Evolutionary conservation across 2,113 vertebrate genomes (phyloP).

Genomic region (Bos taurus): ARS-UCD2.0 NC_037339.1:82821001-82821500

Average conservation of each 20-base stretch:
- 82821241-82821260: accelerated
- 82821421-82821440: too few relatives aligned
- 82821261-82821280: too few relatives aligned
- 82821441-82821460: too few relatives aligned
- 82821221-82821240: not conserved
- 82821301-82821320: too few relatives aligned
- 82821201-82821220: not conserved
- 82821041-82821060: not conserved
- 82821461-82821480: too few relatives aligned
- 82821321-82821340: too few relatives aligned
- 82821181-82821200: not conserved
- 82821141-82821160: not conserved
- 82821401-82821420: too few relatives aligned
- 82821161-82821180: not conserved
- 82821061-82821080: accelerated
- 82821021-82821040: not conserved
- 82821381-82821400: too few relatives aligned
- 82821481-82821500: too few relatives aligned
- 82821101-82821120: not conserved
- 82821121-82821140: not conserved
- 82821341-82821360: too few relatives aligned
- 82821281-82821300: too few relatives aligned
- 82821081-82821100: not conserved
- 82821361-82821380: too few relatives aligned
- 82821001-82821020: not conserved